Base-by-base conservation (phyloP, 2,888 invertebrate species). In the Aporophyla nigra region DNA sequence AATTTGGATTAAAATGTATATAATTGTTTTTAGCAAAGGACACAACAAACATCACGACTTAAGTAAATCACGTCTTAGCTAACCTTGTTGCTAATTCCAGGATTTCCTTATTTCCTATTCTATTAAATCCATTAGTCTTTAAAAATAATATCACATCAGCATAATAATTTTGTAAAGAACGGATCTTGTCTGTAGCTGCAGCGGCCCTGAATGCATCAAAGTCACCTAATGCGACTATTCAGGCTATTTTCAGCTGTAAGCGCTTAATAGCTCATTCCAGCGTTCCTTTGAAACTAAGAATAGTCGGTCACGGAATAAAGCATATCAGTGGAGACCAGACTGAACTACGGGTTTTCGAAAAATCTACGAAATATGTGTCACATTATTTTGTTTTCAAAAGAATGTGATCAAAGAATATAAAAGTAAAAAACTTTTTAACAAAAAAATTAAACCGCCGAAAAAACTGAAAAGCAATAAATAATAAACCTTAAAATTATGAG, bases 211-310 rank as follows among this genome's bases (percentile, higher is more conserved):
- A 82, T 58, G 66, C 67, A 61, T 63, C 66, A 69, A 68, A 76
- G 74, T 46, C 68, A 53, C 43, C 53, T 73, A 85, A 83, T 82
- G 40, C 65, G 16, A 54, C 66, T 83, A 78, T 84, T 79, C 62
- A 76, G 66, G 74, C 78, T 87, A 86, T 87, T 86, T 87, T 68
- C 72, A 84, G 79, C 79, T 21, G 19, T 59, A 76, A 82, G 78
- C 73, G 61, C 75, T 82, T 85, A 80, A 80, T 80, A 76, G 69
- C 63, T 78, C 74, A 72, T 71, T 80, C 73, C 74, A 76, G 78
- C 70, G 77, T 77, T 78, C 86, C 86, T 88, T 87, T 87, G 87
- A 83, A 84, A 79, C 84, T 71, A 76, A 86, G 80, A 87, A 84
- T 78, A 84, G 87, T 84, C 78, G 82, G 82, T 81, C 75, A 81